Base-by-base conservation (phyloP, 92 coral and sea anemone genomes). In the Epizoanthus rinbou region DNA sequence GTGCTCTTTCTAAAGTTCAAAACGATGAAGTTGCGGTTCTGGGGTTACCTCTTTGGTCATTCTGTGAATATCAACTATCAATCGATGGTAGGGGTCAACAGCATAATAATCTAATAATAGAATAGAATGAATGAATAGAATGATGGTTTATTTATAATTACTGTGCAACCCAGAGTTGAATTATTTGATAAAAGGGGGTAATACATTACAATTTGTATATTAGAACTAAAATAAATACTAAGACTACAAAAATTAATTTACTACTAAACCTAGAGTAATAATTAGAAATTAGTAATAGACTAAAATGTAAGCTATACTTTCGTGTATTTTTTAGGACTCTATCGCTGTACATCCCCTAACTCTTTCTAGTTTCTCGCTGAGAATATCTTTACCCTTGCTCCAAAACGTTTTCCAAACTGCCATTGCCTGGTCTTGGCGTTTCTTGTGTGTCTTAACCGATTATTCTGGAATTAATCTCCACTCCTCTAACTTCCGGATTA, bases 381-480 rank as follows among this genome's bases (percentile, higher is more conserved):
- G 66, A 37, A 72, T 60, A 1, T 39, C 41, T 71, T 47, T 31
- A 9, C 76, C 76, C 37, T 72, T 60, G 3, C 13, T 47, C 59
- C 76, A 45, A 33, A 19, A 72, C 57, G 16, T 50, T 50, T 24
- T 60, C 8, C 76, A 72, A 72, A 50, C 25, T 39, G 50, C 8
- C 59, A 50, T 72, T 60, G 21, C 60, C 76, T 18, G 76, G 57
- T 28, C 16, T 72, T 8, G 59, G 76, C 9, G 81, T 79, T 37
- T 84, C 87, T 59, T 84, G 81, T 13, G 87, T 84, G 79, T 84
- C 81, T 14, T 33, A 84, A 23, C 87, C 87, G 41, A 84, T 37
- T n/a, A 73, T 17, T n/a, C 81, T 57, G 15, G 18, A 5, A 59
- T 64, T 41, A 33, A 69, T 11, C 50, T 71, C 86, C 6, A 31